Evolutionary conservation across 2,797 vertebrate genomes (phyloP).

Genomic region (Neomorphus geoffroyi): DNA sequence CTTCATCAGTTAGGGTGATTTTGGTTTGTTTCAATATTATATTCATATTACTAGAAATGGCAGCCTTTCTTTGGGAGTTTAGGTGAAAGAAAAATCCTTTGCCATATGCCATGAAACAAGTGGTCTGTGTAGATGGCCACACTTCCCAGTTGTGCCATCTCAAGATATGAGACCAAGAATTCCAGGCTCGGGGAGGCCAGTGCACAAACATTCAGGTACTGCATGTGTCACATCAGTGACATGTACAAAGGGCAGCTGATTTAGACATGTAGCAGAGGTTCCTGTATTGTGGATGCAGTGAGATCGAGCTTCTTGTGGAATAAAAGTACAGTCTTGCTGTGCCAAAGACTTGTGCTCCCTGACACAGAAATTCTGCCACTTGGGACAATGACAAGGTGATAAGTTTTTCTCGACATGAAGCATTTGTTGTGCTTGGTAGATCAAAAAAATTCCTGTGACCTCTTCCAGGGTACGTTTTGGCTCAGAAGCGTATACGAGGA

Average conservation of each 20-base stretch:
- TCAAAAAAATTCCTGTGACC: background rate
- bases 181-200: background rate
- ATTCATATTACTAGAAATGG: background rate
- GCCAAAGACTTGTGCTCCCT: too few relatives aligned
- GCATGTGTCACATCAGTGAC: background rate
- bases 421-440: background rate
- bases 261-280: background rate
- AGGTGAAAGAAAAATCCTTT: background rate
- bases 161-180: background rate
- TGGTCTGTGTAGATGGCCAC: background rate
- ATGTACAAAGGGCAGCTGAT: background rate
- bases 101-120: background rate
- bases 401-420: background rate
- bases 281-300: fast-evolving
- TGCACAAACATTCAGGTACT: background rate
- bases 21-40: background rate
- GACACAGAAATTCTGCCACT: too few relatives aligned
- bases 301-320: background rate
- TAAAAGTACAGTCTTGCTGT: too few relatives aligned
- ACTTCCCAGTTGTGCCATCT: background rate
- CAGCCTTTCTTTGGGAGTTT: background rate
- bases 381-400: too few relatives aligned
- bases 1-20: background rate
- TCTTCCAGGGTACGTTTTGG: background rate
- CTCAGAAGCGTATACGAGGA: background rate